A percentile compares a stretch with the other conserved stretches of the same genome.
phyloP scores from a whole-genome alignment of 2,113 vertebrate genomes.

The Platichthys stellatus region DNA sequence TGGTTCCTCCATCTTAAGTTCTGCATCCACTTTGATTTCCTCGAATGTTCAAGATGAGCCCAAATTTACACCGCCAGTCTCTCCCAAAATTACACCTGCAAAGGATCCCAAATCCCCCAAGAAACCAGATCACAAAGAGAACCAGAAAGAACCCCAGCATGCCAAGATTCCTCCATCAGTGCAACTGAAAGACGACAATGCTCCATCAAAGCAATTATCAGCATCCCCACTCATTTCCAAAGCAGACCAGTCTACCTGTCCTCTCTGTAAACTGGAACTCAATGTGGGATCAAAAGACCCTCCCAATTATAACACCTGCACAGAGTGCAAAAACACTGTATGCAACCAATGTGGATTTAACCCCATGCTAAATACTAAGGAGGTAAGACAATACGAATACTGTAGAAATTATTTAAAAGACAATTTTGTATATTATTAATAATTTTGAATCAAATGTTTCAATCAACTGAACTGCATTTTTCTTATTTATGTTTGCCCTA shows the following conservation, averaged over 20 bases:
- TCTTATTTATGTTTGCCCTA: conserved; percentile 13
- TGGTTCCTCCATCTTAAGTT: conserved; percentile 79
- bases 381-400: conserved; percentile 77
- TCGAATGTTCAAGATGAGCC: conserved; percentile 77
- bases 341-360: conserved; percentile 99
- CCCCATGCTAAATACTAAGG: conserved; percentile 89
- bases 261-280: conserved; percentile 91
- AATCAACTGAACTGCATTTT: background rate
- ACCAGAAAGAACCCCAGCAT: conserved; percentile 73
- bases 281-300: conserved; percentile 87
- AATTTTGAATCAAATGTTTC: too few relatives aligned
- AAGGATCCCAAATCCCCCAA: conserved; percentile 60
- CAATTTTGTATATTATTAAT: background rate
- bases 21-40: conserved; percentile 82
- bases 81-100: conserved; percentile 66
- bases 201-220: conserved; percentile 54
- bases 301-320: conserved; percentile 92
- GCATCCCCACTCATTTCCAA: conserved; percentile 46
- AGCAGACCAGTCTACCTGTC: conserved; percentile 76
- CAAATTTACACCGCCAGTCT: conserved; percentile 68
- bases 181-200: conserved; percentile 52
- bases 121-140: conserved; percentile 58
- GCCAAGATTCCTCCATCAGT: conserved; percentile 63
- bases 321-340: conserved; percentile 90
- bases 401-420: background rate